Base-by-base conservation (phyloP, 1,140 invertebrate species). In the Melitaea cinxia region DNA sequence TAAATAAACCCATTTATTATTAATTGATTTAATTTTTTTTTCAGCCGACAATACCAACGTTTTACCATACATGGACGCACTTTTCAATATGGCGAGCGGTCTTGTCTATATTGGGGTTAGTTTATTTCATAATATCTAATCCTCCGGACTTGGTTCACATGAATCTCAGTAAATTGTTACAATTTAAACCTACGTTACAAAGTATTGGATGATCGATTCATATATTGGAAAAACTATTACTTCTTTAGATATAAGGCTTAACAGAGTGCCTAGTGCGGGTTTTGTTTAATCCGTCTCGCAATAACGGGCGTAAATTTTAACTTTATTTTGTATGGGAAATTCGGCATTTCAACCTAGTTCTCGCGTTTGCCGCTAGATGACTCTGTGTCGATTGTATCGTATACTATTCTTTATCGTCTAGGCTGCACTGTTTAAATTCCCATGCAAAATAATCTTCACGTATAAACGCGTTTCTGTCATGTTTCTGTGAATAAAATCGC, bases 11-110 rank as follows among this genome's bases (percentile, higher is more conserved):
- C n/a, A n/a, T n/a, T n/a, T n/a, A n/a, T n/a, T n/a, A n/a, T n/a
- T n/a, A n/a, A n/a, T n/a, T n/a, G n/a, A n/a, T 42, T 17, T 39
- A 53, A 52, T 58, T 56, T 68, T 70, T 57, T 12, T 83, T 87
- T 37, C 88, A 92, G 91, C 80, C 85, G 24, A 83, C 82, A 39
- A 89, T 86, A 69, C 90, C 90, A 45, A 80, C 83, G 0, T 92
- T 89, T 72, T 92, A 91, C 65, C 84, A 89, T 68, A 91, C 91
- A 1, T 92, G 91, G 91, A 91, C 89, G 0, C 88, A 92, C 64
- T 87, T 92, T 49, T 92, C 90, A 7, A 88, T 92, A 74, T 92
- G 91, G 91, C 73, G 91, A 2, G 88, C 89, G 0, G 83, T 92
- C 0, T 66, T 92, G 2, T 87, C 91, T 0, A 83, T 92, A 47